Percentiles rank a stretch among this genome's conserved stretches.
These are phyloP conservation scores for Troilus luridus DNA, from an alignment of 2,888 invertebrate species.

Conservation along the genomic window DNA sequence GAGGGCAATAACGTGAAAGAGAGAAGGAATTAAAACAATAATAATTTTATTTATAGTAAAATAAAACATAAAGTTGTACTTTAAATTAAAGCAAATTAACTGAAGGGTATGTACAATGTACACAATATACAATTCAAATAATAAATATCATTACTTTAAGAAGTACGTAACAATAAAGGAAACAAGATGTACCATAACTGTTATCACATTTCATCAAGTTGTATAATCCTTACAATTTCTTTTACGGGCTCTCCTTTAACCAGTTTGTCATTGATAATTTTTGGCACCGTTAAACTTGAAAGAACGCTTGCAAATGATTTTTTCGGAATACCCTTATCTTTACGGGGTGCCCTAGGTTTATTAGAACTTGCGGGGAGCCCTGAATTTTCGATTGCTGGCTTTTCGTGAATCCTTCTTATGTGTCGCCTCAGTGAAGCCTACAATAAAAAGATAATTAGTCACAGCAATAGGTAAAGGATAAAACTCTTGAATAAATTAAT, in stretches of 20 bases:
- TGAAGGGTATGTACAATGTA: too few relatives aligned
- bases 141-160: background rate
- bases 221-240: background rate
- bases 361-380: background rate
- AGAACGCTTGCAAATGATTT: conserved; percentile 53
- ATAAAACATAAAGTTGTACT: background rate
- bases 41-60: background rate
- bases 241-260: conserved; percentile 3
- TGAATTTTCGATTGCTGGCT: background rate
- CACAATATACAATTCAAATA: background rate
- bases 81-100: background rate
- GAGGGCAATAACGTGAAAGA: background rate
- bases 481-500: background rate
- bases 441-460: background rate
- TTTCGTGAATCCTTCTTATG: conserved; percentile 56
- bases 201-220: background rate
- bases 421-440: conserved; percentile 59
- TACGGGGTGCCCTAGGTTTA: conserved; percentile 54
- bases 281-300: conserved; percentile 51
- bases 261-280: background rate
- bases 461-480: background rate
- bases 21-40: background rate
- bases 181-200: background rate
- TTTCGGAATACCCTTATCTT: conserved; percentile 60
- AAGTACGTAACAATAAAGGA: background rate